A percentile compares a stretch with the other conserved stretches of the same genome.
Conservation (phyloP, 2,113 vertebrate species). For the Accipiter virgatus region DNA sequence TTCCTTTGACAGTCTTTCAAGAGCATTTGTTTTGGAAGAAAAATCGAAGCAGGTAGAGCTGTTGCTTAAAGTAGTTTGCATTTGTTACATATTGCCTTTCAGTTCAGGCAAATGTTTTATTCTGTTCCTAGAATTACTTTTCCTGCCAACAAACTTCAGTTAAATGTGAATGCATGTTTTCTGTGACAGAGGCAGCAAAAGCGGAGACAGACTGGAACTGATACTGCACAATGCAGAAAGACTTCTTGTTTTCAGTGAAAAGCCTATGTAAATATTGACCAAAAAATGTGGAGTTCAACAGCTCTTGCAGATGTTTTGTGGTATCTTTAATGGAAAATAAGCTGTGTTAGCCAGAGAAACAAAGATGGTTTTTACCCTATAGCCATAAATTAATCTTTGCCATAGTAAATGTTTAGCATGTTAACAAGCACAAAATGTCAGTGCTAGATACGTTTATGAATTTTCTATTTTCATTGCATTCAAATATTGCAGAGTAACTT, state of each 20-base stretch:
- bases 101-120: conserved; percentile 60
- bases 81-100: conserved; percentile 44
- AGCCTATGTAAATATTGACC: conserved; percentile 49
- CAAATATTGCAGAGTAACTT: neutral
- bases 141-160: conserved; percentile 55
- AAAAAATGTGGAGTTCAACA: conserved; percentile 3
- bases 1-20: neutral
- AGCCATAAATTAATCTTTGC: neutral
- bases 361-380: neutral
- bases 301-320: conserved; percentile 10
- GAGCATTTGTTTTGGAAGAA: neutral
- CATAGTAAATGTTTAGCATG: neutral
- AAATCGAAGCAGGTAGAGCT: neutral
- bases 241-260: conserved; percentile 53
- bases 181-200: conserved; percentile 46
- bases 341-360: neutral
- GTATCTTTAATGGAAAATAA: conserved; percentile 6
- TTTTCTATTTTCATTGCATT: neutral
- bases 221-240: conserved; percentile 21
- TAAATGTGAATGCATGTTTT: neutral
- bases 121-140: conserved; percentile 56
- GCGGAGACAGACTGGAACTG: neutral
- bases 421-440: neutral
- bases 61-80: conserved; percentile 57
- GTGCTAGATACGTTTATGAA: neutral